These are phyloP conservation scores for Rhabditophanes sp. DNA, from an alignment of 2,888 invertebrate genomes.

Conservation along the genomic window DNA sequence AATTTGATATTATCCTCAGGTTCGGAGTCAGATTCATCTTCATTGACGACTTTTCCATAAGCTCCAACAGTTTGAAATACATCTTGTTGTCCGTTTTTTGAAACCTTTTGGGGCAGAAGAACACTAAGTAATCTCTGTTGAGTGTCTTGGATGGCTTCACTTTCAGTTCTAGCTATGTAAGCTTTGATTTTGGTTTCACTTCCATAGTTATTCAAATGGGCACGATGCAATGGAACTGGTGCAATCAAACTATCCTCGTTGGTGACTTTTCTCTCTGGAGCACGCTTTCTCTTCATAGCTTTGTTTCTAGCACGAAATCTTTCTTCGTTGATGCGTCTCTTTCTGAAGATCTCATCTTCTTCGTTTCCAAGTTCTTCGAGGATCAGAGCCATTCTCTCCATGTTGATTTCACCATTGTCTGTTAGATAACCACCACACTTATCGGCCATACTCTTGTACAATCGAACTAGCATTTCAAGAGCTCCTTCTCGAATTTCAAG, in stretches of 20 bases:
- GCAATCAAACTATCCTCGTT: too few species aligned
- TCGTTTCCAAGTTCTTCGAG: constrained; percentile 75
- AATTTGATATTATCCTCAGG: constrained; percentile 42
- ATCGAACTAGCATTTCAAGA: constrained; percentile 72
- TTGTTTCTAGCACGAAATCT: constrained; percentile 52
- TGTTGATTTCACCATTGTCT: constrained; percentile 76
- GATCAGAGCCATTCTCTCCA: constrained; percentile 81
- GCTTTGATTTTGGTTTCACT: too few species aligned
- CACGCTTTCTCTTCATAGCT: constrained; percentile 44
- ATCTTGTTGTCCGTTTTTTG: too few species aligned
- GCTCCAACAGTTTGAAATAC: too few species aligned
- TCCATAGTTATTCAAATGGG: too few species aligned
- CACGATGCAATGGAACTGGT: too few species aligned
- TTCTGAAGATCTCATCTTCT: constrained; percentile 92
- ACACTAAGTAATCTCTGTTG: constrained; percentile 1
- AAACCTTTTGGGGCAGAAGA: constrained; percentile 2
- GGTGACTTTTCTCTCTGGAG: too few species aligned
- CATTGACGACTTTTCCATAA: too few species aligned
- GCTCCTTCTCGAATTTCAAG: constrained; percentile 66
- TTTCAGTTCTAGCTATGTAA: too few species aligned
- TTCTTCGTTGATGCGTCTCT: constrained; percentile 58
- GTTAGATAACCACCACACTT: constrained; percentile 58
- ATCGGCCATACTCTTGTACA: constrained; percentile 60
- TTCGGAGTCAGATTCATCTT: too few species aligned
- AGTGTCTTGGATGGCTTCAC: not conserved